Percentiles rank a stretch among this genome's conserved stretches.
phyloP scores from a whole-genome alignment of 2,797 vertebrate species.

The Pyrocephalus nanus region DNA sequence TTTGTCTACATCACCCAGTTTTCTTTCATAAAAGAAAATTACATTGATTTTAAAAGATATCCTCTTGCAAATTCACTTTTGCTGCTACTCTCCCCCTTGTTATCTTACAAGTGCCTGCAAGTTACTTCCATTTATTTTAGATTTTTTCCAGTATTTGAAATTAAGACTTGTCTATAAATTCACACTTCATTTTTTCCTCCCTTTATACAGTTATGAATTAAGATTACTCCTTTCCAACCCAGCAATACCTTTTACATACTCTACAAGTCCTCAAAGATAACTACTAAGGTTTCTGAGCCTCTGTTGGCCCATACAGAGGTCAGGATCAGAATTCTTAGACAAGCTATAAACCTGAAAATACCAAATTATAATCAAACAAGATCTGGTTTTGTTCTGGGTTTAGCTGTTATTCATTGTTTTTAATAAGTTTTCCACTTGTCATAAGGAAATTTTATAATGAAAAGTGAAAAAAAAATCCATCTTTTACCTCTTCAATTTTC shows the following conservation, averaged over 20 bases:
- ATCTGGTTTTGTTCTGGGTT: neutral
- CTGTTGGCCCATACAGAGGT: neutral
- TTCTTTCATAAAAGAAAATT: neutral
- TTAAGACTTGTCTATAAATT: neutral
- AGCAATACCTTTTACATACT: neutral
- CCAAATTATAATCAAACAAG: neutral
- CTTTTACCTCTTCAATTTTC: neutral
- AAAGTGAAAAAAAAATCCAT: fast-evolving
- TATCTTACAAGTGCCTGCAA: neutral
- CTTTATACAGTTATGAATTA: neutral
- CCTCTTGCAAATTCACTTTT: neutral
- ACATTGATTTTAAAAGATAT: neutral
- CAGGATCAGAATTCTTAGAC: neutral
- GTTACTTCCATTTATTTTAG: neutral
- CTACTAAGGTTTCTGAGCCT: neutral
- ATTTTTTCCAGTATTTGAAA: neutral
- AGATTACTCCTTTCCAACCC: neutral
- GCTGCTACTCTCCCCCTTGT: neutral
- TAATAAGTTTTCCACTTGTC: neutral
- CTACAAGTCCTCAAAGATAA: neutral
- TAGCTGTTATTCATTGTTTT: neutral
- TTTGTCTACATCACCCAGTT: neutral
- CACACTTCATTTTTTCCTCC: neutral
- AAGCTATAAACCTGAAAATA: neutral
- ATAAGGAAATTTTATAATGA: neutral